Base-by-base conservation (phyloP, 2,113 vertebrate genomes). In the Epinephelus fuscoguttatus region DNA sequence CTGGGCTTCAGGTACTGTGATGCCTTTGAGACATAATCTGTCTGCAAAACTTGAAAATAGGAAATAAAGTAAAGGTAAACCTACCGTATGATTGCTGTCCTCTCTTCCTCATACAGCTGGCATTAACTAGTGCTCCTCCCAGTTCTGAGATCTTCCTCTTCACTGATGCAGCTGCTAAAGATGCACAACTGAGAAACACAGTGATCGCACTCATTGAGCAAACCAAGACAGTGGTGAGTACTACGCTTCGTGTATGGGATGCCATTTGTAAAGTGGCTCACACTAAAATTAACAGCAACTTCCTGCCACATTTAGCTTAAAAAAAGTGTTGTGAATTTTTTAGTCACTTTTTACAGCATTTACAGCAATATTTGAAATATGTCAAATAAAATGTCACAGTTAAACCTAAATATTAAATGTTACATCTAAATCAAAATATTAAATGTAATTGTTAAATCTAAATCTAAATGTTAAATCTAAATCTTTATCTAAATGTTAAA, bases 71-170 rank as follows among this genome's bases (percentile, higher is more conserved):
- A 9, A 4, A 37, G 18, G 55, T 75, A 15, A 64, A 72, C 42
- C 27, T 62, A 11, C 18, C 9, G 19, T 1, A 49, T 59, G 9
- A 25, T 8, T 17, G 4, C 3, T 30, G 4, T 71, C 1, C 0
- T 55, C n/a, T 79, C 4, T 71, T 23, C 18, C 33, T 64, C 21
- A 2, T 66, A 1, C 4, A 94, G 94, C 33, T 94, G 88, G 93
- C 93, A 25, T 77, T 95, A 63, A 84, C 74, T 1, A 13, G 27
- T 1, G 82, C 87, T 18, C 93, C 93, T 25, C 62, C 10, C 0
- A 86, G 79, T 40, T 94, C 94, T 14, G 89, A 95, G 61, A 94
- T 95, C 75, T 95, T 94, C 69, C 64, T 95, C 55, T 94, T 95
- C 80, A 95, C 93, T 1, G 93, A 95, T 27, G 90, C 90, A 11